A percentile compares a stretch with the other conserved stretches of the same genome.
phyloP scores from a whole-genome alignment of 2,113 vertebrate species.

The Neomonachus schauinslandi region DNA sequence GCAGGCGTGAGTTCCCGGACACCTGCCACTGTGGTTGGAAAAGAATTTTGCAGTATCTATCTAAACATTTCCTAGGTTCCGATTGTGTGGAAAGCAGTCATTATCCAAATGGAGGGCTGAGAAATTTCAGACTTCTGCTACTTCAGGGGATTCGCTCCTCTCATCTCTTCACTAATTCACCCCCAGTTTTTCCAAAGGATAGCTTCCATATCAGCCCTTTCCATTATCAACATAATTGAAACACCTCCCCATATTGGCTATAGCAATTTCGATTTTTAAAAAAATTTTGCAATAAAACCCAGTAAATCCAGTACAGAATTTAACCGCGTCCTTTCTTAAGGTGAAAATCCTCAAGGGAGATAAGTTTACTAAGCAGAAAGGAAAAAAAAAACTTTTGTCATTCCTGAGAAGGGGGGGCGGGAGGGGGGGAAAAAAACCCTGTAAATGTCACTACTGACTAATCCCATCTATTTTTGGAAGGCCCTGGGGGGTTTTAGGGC shows the following conservation, averaged over 20 bases:
- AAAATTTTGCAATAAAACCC: slow-evolving; percentile 11
- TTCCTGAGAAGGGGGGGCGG: slow-evolving; percentile 63
- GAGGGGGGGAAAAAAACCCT: neutral
- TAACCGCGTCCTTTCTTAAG: slow-evolving; percentile 9
- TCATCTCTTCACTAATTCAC: neutral
- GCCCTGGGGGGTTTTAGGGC: slow-evolving; percentile 63
- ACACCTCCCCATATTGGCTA: neutral
- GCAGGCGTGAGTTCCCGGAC: neutral
- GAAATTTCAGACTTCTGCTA: neutral
- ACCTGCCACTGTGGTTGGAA: neutral
- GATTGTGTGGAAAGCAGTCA: neutral
- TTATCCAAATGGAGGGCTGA: slow-evolving; percentile 6
- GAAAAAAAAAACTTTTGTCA: slow-evolving; percentile 74
- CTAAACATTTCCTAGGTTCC: neutral
- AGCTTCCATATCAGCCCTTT: neutral
- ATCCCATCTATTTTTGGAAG: slow-evolving; percentile 64
- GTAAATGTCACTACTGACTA: slow-evolving; percentile 76
- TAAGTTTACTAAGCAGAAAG: slow-evolving; percentile 67
- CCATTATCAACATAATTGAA: neutral
- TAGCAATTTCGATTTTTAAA: neutral
- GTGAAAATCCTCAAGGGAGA: slow-evolving; percentile 68
- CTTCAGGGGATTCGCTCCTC: neutral
- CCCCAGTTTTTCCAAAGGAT: neutral
- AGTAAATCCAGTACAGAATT: slow-evolving; percentile 52
- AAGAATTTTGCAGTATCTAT: neutral